Evolutionary conservation across 2,888 invertebrate species (phyloP), one percentile per base, ranked within the genome.

Genomic region (Encarsia formosa): DNA sequence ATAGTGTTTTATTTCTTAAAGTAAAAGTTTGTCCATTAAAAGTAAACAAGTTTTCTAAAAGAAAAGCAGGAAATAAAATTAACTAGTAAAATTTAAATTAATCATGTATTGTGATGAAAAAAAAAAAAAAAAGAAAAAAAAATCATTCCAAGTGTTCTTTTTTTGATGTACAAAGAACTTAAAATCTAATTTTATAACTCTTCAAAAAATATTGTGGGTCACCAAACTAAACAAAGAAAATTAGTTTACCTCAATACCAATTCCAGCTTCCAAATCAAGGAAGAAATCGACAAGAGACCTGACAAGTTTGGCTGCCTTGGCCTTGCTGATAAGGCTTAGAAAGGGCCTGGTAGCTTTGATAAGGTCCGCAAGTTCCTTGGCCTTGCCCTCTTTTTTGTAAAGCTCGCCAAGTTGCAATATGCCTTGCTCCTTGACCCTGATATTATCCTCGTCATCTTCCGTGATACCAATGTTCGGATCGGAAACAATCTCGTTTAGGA

Each of bases 301-400:
- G 8, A 99, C 98, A 65, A 99, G 78, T 77, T 99, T 99, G 1
- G 98, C 98, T 46, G 99, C 99, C 78, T 99, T 99, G 29, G 99
- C 98, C 79, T 99, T 99, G 74, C 97, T 97, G 69, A 99, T 93
- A 64, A 88, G 80, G 66, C 88, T 88, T 54, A 99, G 81, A 74
- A 99, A 99, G 15, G 98, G 97, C 65, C 98, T 84, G 43, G 95
- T 95, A 57, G 88, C 88, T 78, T 92, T 92, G 69, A 99, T 97
- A 61, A 99, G 81, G 65, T 92, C 90, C 16, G 91, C 91, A 62
- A 91, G 78, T 75, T 91, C 91, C 76, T 92, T 90, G 59, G 95
- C 94, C 76, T 93, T 92, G 71, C 91, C 91, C 75, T 91, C 90
- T 69, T 92, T 89, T 77, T 95, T 92, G 75, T 94, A 89, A 58